Evolutionary conservation across 1,140 invertebrate genomes (phyloP).

Genomic region (Ceratosolen solmsi): DNA sequence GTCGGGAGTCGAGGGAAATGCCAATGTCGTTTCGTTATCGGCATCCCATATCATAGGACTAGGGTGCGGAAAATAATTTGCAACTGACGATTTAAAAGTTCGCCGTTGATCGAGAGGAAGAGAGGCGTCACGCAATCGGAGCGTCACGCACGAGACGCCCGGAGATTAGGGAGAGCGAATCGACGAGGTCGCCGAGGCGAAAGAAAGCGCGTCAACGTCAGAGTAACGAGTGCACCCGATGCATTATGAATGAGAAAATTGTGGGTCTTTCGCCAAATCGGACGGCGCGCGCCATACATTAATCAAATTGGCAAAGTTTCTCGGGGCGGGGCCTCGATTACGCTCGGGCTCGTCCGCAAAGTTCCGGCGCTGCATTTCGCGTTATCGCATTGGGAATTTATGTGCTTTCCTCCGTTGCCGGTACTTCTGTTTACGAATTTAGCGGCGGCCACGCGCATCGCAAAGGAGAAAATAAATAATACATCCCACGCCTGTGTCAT

Average conservation of each 20-base stretch:
- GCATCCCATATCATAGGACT: too few relatives aligned
- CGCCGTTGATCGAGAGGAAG: too few relatives aligned
- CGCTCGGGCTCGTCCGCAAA: not conserved
- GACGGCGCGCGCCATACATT: slow-evolving; percentile 9
- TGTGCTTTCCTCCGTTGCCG: slow-evolving; percentile 8
- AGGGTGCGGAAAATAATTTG: too few relatives aligned
- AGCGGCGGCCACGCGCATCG: not conserved
- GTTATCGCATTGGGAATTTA: slow-evolving; percentile 43
- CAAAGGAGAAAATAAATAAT: slow-evolving; percentile 27
- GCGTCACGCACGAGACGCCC: too few relatives aligned
- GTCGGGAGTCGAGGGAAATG: too few relatives aligned
- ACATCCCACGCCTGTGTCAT: not conserved
- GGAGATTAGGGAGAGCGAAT: not conserved
- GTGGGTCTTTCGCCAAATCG: not conserved
- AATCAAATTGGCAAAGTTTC: slow-evolving; percentile 12
- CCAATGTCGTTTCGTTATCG: too few relatives aligned
- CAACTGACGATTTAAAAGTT: too few relatives aligned
- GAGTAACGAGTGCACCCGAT: not conserved
- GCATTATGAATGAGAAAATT: slow-evolving; percentile 32
- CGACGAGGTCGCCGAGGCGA: too few relatives aligned
- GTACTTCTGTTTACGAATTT: slow-evolving; percentile 16
- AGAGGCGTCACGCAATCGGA: too few relatives aligned
- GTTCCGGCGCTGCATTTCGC: not conserved
- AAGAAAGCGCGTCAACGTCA: too few relatives aligned
- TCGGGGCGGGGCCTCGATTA: slow-evolving; percentile 6